Evolutionary conservation across 1,140 invertebrate species (phyloP).

Genomic region (Oppia nitens): DNA sequence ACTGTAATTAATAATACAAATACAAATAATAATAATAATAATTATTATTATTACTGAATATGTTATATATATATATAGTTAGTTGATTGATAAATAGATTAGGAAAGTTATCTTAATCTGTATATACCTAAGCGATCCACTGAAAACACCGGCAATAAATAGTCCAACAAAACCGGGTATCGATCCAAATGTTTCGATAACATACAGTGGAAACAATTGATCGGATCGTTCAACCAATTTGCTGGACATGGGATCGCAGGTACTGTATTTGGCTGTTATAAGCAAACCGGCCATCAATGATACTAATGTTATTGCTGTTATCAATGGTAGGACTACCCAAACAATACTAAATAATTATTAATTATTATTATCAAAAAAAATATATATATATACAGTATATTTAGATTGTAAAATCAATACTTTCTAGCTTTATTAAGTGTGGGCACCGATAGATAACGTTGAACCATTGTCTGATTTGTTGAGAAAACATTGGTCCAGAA

Average conservation of each 20-base stretch:
- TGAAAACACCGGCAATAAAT: conserved; percentile 66
- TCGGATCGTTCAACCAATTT: conserved; percentile 33
- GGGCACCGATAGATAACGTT: conserved; percentile 56
- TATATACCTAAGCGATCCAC: conserved; percentile 47
- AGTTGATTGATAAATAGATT: too few species aligned
- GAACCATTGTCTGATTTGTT: conserved; percentile 68
- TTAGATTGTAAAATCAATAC: too few species aligned
- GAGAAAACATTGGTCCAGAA: conserved; percentile 57
- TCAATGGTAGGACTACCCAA: conserved; percentile 30
- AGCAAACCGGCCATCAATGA: conserved; percentile 40
- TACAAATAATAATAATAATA: too few species aligned
- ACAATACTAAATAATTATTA: too few species aligned
- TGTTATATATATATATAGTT: too few species aligned
- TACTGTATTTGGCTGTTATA: conserved; percentile 50
- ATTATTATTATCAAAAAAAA: too few species aligned
- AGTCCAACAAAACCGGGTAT: conserved; percentile 59
- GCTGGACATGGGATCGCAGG: conserved; percentile 48
- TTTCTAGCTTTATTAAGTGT: conserved; percentile 38
- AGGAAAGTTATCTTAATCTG: too few species aligned
- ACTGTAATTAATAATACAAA: too few species aligned
- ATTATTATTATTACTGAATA: too few species aligned
- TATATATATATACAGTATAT: too few species aligned
- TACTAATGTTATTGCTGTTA: conserved; percentile 14
- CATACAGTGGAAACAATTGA: conserved; percentile 34
- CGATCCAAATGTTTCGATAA: conserved; percentile 43